phyloP scores from a whole-genome alignment of 2,113 vertebrate species.

The Sceloporus tristichus region DNA sequence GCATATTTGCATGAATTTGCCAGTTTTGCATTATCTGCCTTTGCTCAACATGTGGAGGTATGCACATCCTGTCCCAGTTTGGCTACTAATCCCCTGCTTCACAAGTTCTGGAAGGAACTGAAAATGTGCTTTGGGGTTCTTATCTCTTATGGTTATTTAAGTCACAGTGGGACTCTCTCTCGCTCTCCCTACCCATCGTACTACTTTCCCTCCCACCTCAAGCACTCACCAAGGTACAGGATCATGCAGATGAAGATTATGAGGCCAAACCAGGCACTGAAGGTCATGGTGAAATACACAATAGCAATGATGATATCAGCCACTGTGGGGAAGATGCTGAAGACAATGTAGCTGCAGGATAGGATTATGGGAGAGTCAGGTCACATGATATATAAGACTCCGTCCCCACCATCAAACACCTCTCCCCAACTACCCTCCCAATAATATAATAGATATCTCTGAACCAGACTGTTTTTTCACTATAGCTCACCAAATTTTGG shows the following conservation, averaged over 20 bases:
- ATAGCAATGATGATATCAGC: constrained; percentile 93
- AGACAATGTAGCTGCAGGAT: constrained; percentile 90
- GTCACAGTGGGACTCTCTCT: neutral
- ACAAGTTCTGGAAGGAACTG: neutral
- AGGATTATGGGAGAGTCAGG: neutral
- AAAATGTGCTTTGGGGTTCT: neutral
- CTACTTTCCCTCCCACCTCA: accelerated
- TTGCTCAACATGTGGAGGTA: neutral
- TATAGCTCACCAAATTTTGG: neutral
- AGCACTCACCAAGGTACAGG: constrained; percentile 93
- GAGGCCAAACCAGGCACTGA: constrained; percentile 97
- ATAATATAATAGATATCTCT: neutral
- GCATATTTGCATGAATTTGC: neutral
- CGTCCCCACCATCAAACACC: neutral
- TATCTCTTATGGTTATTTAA: neutral
- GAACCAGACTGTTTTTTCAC: neutral
- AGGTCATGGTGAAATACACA: constrained; percentile 90
- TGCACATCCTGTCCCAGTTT: neutral
- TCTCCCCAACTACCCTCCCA: accelerated
- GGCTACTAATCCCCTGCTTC: neutral
- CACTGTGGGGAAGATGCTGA: constrained; percentile 94
- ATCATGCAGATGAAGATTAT: constrained; percentile 96
- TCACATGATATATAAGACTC: neutral
- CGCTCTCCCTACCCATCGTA: neutral
- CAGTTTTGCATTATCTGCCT: neutral